These are phyloP conservation scores for Kryptolebias ocellatus DNA, from an alignment of 2,797 vertebrate genomes.

Conservation along the genomic window DNA sequence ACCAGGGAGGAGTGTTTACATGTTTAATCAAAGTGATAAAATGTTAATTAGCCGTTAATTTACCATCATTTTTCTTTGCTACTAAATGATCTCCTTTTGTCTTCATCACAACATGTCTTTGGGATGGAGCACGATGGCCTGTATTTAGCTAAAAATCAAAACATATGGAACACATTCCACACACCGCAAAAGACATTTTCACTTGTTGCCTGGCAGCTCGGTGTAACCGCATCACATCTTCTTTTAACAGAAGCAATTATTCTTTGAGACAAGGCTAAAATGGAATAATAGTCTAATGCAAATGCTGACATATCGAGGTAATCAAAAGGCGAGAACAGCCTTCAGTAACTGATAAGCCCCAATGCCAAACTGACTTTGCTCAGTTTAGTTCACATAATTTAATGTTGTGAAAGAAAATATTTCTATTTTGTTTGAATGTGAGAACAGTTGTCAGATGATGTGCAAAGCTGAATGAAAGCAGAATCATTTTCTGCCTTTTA, in stretches of 20 bases:
- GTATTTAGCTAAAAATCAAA: background rate
- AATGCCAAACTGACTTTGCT: slow-evolving; percentile 23
- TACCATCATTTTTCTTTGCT: slow-evolving; percentile 35
- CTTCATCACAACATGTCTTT: slow-evolving; percentile 5
- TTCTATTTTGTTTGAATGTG: slow-evolving; percentile 9
- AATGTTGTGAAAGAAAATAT: slow-evolving; percentile 15
- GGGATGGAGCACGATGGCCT: background rate
- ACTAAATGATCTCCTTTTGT: background rate
- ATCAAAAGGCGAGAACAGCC: slow-evolving; percentile 8
- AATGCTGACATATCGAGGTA: slow-evolving; percentile 15
- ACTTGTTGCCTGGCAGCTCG: slow-evolving; percentile 50
- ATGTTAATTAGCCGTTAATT: slow-evolving; percentile 34
- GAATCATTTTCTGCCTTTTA: slow-evolving; percentile 34
- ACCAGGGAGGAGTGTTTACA: slow-evolving; percentile 23
- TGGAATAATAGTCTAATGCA: background rate
- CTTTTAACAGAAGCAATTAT: slow-evolving; percentile 27
- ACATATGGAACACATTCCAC: background rate
- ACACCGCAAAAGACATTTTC: slow-evolving; percentile 12
- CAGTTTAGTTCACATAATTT: background rate
- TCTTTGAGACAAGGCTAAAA: slow-evolving; percentile 26
- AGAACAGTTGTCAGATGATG: slow-evolving; percentile 12
- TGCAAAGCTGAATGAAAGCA: slow-evolving; percentile 18
- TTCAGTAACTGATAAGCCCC: slow-evolving; percentile 11
- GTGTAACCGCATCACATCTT: slow-evolving; percentile 24
- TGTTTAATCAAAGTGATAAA: slow-evolving; percentile 18